Base-by-base conservation (phyloP, 2,888 invertebrate genomes). In the Malachius bipustulatus region DNA sequence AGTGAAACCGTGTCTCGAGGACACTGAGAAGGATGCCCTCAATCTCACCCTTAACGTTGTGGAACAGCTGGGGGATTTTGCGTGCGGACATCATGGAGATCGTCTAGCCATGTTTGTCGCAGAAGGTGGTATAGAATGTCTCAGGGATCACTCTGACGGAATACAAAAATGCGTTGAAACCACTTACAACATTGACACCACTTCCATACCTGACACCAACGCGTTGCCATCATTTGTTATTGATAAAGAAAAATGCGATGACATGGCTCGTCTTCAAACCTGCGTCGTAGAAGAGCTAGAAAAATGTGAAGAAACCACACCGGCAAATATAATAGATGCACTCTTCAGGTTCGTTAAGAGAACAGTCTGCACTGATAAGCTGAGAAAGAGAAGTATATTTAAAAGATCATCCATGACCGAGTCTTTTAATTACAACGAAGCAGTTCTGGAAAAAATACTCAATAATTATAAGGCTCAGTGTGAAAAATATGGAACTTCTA, bases 71-170 rank as follows among this genome's bases (percentile, higher is more conserved):
- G 63, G 77, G 0, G 72, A 76, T 44, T 87, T 87, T 54, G 64
- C 81, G 14, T 87, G 87, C 54, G 75, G 69, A 50, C 83, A 84
- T 49, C 82, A 83, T 47, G 85, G 85, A 4, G 84, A 85, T 55
- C 73, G 84, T 47, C 79, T 87, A 48, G 84, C 85, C 1, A 63
- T 85, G 48, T 87, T 87, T 54, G 79, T 85, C 37, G 77, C 84
- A 1, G 82, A 84, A 52, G 76, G 77, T n/a, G 85, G 85, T 0
- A 75, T 77, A 4, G 79, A 83, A 52, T 87, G 85, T 51, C 63
- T 84, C 39, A 50, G 68, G 37, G 64, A 68, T 1, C 74, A 77
- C 41, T 65, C 69, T 40, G 68, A 71, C 1, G 70, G 63, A 1
- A 66, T 85, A 19, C 67, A 71, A 49, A 54, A 63, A 2, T 85